A percentile compares a stretch with the other conserved stretches of the same genome.
These are phyloP conservation scores for Hesperophylax magnus DNA, from an alignment of 1,140 invertebrate genomes.

Conservation along the genomic window DNA sequence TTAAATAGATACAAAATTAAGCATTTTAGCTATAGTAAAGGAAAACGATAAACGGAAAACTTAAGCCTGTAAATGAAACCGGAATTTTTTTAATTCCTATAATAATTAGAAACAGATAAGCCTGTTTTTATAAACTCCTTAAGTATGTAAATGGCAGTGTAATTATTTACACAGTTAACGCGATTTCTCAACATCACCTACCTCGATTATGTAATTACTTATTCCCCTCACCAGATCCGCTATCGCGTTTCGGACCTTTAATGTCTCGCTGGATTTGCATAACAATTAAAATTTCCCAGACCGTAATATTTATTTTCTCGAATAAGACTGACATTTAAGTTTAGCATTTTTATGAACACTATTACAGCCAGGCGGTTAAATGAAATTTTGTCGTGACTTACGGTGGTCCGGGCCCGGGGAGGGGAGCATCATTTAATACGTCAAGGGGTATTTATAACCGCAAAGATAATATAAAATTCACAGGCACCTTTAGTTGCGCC, in stretches of 20 bases:
- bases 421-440: constrained; percentile 50
- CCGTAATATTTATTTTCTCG: not conserved
- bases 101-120: too few species aligned
- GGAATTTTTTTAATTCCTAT: too few species aligned
- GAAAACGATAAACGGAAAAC: too few species aligned
- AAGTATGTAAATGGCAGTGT: too few species aligned
- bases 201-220: not conserved
- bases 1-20: too few species aligned
- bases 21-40: too few species aligned
- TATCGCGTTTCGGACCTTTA: constrained; percentile 18
- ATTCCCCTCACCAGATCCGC: constrained; percentile 2
- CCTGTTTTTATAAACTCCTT: too few species aligned
- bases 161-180: not conserved
- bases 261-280: constrained; percentile 35
- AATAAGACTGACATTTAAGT: constrained; percentile 13
- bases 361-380: constrained; percentile 44
- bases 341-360: constrained; percentile 42
- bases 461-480: constrained; percentile 58
- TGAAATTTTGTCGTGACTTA: constrained; percentile 34
- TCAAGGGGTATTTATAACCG: constrained; percentile 52
- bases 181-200: constrained; percentile 10
- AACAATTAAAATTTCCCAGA: constrained; percentile 36
- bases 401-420: constrained; percentile 24
- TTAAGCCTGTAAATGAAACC: too few species aligned
- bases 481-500: constrained; percentile 49